Evolutionary conservation across 2,797 vertebrate species (phyloP).

Genomic region (Decapterus maruadsi): DNA sequence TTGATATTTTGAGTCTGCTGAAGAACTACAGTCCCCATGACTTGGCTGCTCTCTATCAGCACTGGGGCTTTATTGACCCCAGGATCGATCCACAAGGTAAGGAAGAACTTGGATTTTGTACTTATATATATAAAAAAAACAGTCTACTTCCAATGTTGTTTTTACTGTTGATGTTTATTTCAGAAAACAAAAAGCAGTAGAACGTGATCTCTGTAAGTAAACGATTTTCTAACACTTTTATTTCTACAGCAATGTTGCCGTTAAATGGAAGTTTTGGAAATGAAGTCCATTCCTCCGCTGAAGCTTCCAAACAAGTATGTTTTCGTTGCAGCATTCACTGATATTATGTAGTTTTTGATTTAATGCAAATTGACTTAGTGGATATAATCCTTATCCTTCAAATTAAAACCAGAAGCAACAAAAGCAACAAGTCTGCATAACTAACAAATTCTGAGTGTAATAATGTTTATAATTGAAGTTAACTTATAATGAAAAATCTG

Average conservation of each 20-base stretch:
- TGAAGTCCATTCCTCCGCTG: conserved; percentile 90
- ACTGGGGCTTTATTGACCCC: conserved; percentile 91
- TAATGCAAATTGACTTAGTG: neutral
- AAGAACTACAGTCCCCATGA: conserved; percentile 96
- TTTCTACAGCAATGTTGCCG: conserved; percentile 92
- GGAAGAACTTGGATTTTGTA: conserved; percentile 31
- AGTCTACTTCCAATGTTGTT: neutral
- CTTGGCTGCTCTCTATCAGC: conserved; percentile 93
- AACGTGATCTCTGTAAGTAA: conserved; percentile 11
- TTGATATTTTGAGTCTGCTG: conserved; percentile 93
- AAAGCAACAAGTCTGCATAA: neutral
- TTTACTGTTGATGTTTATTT: neutral
- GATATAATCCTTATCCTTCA: neutral
- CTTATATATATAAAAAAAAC: too few relatives aligned
- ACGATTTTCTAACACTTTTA: conserved; percentile 49
- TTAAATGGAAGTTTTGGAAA: conserved; percentile 92
- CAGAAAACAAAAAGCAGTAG: neutral
- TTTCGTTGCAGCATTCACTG: conserved; percentile 48
- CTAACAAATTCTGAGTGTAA: neutral
- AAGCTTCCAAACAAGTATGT: conserved; percentile 94
- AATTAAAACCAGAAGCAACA: neutral
- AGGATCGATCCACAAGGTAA: conserved; percentile 93
- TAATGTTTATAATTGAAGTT: too few relatives aligned
- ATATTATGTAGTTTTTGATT: neutral
- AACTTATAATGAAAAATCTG: neutral